These are phyloP conservation scores for Plectropomus leopardus DNA, from an alignment of 2,113 vertebrate genomes.

Conservation along the genomic window DNA sequence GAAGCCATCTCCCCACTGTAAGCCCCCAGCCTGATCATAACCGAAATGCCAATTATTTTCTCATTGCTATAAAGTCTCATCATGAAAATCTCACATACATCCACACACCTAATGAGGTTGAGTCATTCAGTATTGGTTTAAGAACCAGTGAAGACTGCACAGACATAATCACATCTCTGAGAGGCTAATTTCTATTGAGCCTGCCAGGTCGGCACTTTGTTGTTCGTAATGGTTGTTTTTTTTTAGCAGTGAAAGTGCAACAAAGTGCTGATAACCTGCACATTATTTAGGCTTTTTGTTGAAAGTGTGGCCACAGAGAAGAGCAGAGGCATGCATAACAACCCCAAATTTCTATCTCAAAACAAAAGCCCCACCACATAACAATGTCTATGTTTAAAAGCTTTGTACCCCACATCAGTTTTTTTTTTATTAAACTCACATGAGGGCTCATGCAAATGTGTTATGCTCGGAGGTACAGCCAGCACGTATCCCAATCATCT, in stretches of 20 bases:
- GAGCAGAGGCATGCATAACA: background rate
- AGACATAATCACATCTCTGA: conserved; percentile 56
- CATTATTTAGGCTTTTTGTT: background rate
- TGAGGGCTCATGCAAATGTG: conserved; percentile 71
- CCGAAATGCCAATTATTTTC: conserved; percentile 73
- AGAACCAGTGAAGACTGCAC: conserved; percentile 53
- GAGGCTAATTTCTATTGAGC: conserved; percentile 53
- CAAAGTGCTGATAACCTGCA: conserved; percentile 7
- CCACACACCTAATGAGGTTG: conserved; percentile 65
- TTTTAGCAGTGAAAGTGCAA: conserved; percentile 20
- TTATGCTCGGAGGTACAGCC: conserved; percentile 52
- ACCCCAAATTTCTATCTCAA: background rate
- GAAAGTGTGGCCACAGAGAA: background rate
- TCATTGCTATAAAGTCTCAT: conserved; percentile 59
- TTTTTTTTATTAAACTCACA: conserved; percentile 57
- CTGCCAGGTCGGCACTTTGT: conserved; percentile 46
- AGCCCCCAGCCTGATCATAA: conserved; percentile 64
- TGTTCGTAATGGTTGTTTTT: conserved; percentile 37
- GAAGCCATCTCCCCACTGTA: conserved; percentile 47
- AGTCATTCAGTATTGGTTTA: conserved; percentile 59
- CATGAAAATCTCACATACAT: conserved; percentile 53
- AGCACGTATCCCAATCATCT: conserved; percentile 47
- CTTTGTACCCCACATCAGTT: conserved; percentile 5
- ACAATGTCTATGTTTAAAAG: background rate
- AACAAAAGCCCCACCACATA: conserved; percentile 8